Evolutionary conservation across 2,888 invertebrate genomes (phyloP).

Genomic region (Leptinotarsa peninsularis): DNA sequence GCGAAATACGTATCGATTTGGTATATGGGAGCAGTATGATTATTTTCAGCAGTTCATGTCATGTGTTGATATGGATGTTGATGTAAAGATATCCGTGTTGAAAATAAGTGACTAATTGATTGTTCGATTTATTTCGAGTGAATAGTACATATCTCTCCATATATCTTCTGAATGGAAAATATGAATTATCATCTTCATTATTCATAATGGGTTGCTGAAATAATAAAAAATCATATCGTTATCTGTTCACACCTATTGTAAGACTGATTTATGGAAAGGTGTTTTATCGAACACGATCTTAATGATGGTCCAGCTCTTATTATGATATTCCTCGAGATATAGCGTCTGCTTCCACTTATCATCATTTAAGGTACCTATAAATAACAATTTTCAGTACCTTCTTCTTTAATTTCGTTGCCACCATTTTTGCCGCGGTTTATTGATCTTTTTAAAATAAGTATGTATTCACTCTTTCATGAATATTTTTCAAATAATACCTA

Average conservation of each 20-base stretch:
- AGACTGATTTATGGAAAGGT: constrained; percentile 59
- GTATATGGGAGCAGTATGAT: no score
- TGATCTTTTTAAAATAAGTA: background rate
- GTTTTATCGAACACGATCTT: constrained; percentile 62
- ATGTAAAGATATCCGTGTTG: no score
- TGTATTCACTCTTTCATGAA: background rate
- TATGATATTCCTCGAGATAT: constrained; percentile 59
- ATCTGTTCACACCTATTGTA: constrained; percentile 57
- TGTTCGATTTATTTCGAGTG: no score
- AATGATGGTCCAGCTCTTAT: constrained; percentile 61
- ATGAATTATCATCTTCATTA: no score
- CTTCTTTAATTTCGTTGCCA: constrained; percentile 38
- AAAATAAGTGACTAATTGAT: no score
- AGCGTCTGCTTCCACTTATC: constrained; percentile 58
- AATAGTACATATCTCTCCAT: no score
- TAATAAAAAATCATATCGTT: constrained; percentile 1
- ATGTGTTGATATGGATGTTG: no score
- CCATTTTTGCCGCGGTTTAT: constrained; percentile 7
- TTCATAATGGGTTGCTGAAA: background rate
- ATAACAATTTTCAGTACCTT: constrained; percentile 54
- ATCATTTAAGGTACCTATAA: constrained; percentile 60
- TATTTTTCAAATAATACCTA: background rate
- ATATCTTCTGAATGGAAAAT: no score
- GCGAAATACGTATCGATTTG: no score
- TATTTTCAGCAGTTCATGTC: no score